These are phyloP conservation scores for Gymnodraco acuticeps DNA, from an alignment of 2,797 vertebrate species.

Conservation along the genomic window DNA sequence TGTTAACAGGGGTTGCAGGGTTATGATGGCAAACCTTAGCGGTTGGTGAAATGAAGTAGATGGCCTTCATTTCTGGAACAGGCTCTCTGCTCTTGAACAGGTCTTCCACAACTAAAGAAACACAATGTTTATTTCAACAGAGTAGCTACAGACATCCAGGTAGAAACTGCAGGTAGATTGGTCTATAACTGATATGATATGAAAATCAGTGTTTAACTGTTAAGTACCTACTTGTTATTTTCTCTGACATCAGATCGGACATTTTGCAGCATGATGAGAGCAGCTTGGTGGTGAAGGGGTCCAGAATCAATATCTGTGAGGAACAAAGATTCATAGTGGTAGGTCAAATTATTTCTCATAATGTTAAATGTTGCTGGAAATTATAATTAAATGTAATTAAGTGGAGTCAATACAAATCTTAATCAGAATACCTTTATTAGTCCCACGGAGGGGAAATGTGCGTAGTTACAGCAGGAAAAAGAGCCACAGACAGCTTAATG, in stretches of 20 bases:
- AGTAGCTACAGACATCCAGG: background rate
- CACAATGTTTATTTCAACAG: slow-evolving; percentile 8
- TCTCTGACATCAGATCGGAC: slow-evolving; percentile 93
- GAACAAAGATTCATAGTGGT: background rate
- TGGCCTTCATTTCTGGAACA: slow-evolving; percentile 94
- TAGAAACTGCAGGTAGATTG: background rate
- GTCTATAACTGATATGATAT: background rate
- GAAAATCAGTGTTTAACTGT: background rate
- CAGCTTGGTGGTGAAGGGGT: slow-evolving; percentile 94
- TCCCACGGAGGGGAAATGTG: too few relatives aligned
- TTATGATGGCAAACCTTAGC: slow-evolving; percentile 84
- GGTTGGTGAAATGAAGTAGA: slow-evolving; percentile 96
- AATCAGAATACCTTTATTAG: too few relatives aligned
- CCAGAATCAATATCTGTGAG: slow-evolving; percentile 93
- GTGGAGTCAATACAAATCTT: too few relatives aligned
- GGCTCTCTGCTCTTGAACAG: slow-evolving; percentile 94
- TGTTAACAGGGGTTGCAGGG: background rate
- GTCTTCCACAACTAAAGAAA: slow-evolving; percentile 93
- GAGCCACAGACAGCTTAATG: too few relatives aligned
- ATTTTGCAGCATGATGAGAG: slow-evolving; percentile 96
- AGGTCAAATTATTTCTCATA: background rate
- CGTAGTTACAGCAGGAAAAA: too few relatives aligned
- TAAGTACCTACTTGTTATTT: slow-evolving; percentile 89
- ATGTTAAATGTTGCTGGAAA: background rate
- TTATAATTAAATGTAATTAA: background rate